Percentiles rank a stretch among this genome's conserved stretches.
phyloP scores from a whole-genome alignment of 2,797 vertebrate species.

The Centroberyx gerrardi region DNA sequence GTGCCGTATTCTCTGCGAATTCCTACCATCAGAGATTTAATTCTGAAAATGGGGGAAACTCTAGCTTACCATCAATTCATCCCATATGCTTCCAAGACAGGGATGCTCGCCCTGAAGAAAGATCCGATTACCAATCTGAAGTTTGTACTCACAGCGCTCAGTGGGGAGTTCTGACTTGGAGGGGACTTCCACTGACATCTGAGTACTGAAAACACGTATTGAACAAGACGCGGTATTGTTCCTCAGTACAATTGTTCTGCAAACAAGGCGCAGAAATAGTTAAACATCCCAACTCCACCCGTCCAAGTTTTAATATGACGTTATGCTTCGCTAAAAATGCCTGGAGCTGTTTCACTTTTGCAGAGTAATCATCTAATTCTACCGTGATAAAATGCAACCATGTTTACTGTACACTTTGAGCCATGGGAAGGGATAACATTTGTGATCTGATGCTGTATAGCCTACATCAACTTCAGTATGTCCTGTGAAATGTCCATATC shows the following conservation, averaged over 20 bases:
- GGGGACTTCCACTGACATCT: constrained; percentile 78
- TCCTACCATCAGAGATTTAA: constrained; percentile 15
- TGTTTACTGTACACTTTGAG: constrained; percentile 24
- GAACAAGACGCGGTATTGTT: constrained; percentile 61
- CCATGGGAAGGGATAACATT: not conserved
- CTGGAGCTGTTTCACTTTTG: not conserved
- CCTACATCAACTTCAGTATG: not conserved
- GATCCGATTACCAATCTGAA: constrained; percentile 53
- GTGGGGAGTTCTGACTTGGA: constrained; percentile 19
- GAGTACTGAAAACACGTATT: constrained; percentile 52
- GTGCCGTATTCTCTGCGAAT: too few species aligned
- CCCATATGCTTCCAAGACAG: constrained; percentile 45
- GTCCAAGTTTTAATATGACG: not conserved
- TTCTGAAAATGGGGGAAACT: constrained; percentile 43
- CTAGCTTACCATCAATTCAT: constrained; percentile 23
- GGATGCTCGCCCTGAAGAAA: constrained; percentile 24
- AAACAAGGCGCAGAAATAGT: constrained; percentile 36
- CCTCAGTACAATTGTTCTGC: constrained; percentile 13
- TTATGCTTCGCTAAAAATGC: constrained; percentile 12
- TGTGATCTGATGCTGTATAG: not conserved
- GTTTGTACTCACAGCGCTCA: constrained; percentile 21
- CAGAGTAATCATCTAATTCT: constrained; percentile 21
- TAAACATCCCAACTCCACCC: not conserved
- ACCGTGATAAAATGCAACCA: constrained; percentile 4
- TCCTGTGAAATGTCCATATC: not conserved